Base-by-base conservation (phyloP, 1,140 invertebrate species). In the Brachionus rubens region DNA sequence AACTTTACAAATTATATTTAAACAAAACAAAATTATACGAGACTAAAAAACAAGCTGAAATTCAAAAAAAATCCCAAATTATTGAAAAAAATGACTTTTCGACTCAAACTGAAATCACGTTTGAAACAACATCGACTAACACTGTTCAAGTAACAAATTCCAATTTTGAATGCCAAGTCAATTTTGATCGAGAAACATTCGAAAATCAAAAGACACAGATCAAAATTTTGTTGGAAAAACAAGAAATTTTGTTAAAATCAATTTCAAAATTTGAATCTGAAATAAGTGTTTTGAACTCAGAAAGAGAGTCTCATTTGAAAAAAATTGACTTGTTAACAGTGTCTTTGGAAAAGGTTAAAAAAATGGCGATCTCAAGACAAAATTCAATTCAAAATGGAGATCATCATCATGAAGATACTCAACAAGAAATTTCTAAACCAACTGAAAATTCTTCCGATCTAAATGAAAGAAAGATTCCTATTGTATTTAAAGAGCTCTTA, bases 1-100 rank as follows among this genome's bases (percentile, higher is more conserved):
- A 89, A 40, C 84, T 94, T 33, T 93, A 92, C 81, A 87, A 91
- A 78, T 91, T 91, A 77, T 90, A 87, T 78, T 80, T 82, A 28
- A 76, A 76, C 19, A 54, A 47, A 62, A 30, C n/a, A 7, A 76
- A 56, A 26, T 43, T 19, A 36, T 5, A 21, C 36, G n/a, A 21
- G 10, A 4, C 59, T 12, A 40, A 19, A 56, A 33, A 26, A 30
- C 21, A 26, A 56, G 5, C 12, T 28, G 2, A 28, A 26, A 62
- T 9, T 16, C 10, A 33, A 48, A 47, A 50, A 48, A 19, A n/a
- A 62, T 12, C 28, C 14, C 14, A 76, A 76, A 41, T 40, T 16
- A 33, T 50, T 16, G 28, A 48, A 3, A 28, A 46, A 56, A 41
- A 5, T 19, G 72, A 76, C 24, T 43, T 36, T 33, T 26, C 19